These are phyloP conservation scores for Parotia lawesii DNA, from an alignment of 2,113 vertebrate species.

Conservation along the genomic window DNA sequence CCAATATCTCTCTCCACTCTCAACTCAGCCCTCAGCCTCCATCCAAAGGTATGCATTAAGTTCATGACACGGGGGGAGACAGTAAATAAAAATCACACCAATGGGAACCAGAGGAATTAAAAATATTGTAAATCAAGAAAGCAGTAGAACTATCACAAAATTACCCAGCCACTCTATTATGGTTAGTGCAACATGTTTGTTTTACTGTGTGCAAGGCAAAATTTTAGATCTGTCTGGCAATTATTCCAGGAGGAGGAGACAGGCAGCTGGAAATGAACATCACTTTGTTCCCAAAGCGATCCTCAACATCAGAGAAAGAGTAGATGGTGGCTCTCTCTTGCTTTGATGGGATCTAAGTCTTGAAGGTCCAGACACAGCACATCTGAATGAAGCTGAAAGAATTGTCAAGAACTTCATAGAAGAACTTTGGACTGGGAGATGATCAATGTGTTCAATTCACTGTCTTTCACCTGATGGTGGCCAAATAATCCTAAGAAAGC, in stretches of 20 bases:
- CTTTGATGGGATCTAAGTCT: background rate
- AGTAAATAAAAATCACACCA: background rate
- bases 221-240: background rate
- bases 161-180: background rate
- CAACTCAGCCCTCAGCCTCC: background rate
- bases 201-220: background rate
- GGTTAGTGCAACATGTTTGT: background rate
- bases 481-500: background rate
- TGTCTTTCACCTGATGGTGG: background rate
- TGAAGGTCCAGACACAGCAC: background rate
- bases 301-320: background rate
- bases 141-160: background rate
- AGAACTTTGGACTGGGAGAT: background rate
- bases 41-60: background rate
- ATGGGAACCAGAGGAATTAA: background rate
- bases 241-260: background rate
- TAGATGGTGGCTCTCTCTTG: background rate
- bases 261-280: background rate
- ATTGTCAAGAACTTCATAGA: background rate
- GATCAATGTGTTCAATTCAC: background rate
- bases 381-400: background rate
- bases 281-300: background rate
- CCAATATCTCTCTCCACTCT: background rate
- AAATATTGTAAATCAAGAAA: background rate
- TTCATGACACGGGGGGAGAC: background rate